Evolutionary conservation across 2,888 invertebrate species (phyloP).

Genomic region (Cerastis rubricosa): DNA sequence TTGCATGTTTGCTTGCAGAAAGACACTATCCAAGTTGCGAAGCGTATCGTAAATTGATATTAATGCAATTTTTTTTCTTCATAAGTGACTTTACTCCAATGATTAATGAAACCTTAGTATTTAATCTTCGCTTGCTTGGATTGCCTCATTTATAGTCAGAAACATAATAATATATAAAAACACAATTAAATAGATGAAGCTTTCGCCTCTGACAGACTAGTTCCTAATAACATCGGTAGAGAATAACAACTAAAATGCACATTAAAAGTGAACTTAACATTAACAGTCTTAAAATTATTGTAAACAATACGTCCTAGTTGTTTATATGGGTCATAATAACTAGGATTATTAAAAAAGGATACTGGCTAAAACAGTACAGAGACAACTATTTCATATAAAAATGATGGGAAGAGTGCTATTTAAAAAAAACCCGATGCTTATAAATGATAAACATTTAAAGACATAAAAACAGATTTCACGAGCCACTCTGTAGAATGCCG

Average conservation of each 20-base stretch:
- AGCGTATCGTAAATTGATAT: slow-evolving; percentile 15
- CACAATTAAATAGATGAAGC: slow-evolving; percentile 53
- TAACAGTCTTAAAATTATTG: slow-evolving; percentile 76
- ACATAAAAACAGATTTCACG: neutral
- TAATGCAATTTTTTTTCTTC: neutral
- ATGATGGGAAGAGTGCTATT: neutral
- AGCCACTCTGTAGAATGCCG: neutral
- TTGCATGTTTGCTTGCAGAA: slow-evolving; percentile 36
- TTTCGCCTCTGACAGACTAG: slow-evolving; percentile 8
- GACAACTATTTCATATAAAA: neutral
- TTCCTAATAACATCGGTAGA: slow-evolving; percentile 40
- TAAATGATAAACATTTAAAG: neutral
- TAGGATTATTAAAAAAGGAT: slow-evolving; percentile 16
- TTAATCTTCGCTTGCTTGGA: slow-evolving; percentile 2
- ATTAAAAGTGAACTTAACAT: slow-evolving; percentile 69
- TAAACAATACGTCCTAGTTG: slow-evolving; percentile 48
- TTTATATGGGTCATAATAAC: slow-evolving; percentile 1
- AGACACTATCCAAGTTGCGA: slow-evolving; percentile 13
- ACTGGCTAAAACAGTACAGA: slow-evolving; percentile 4
- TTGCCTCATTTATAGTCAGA: slow-evolving; percentile 16
- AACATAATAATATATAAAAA: slow-evolving; percentile 50
- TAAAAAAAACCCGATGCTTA: neutral
- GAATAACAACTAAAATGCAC: slow-evolving; percentile 65
- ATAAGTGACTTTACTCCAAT: neutral
- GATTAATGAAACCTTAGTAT: neutral